These are phyloP conservation scores for Manacus vitellinus DNA, from an alignment of 2,113 vertebrate species.

Conservation along the genomic window DNA sequence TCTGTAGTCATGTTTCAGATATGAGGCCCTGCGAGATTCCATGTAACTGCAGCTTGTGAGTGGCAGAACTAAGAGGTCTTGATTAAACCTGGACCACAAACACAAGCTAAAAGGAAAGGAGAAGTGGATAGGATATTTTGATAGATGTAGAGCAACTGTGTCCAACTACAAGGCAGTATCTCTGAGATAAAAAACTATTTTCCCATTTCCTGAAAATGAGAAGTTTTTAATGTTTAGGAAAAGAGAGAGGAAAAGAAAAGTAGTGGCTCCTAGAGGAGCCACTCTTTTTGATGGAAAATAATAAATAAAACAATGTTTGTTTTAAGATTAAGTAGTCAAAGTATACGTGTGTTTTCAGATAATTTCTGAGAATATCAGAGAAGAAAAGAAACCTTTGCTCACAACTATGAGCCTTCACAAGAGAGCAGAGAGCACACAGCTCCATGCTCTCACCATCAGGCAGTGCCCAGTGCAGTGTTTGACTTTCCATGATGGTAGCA, in stretches of 20 bases:
- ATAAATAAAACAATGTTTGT: neutral
- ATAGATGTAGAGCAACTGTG: neutral
- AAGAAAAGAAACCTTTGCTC: neutral
- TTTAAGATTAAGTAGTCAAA: neutral
- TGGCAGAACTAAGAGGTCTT: neutral
- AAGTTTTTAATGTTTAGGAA: neutral
- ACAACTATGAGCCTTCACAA: neutral
- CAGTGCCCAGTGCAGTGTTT: neutral
- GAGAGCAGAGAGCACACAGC: neutral
- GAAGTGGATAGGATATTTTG: neutral
- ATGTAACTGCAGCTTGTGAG: neutral
- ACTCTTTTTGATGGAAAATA: neutral
- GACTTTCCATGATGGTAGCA: neutral
- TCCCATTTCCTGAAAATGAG: neutral
- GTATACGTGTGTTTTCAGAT: neutral
- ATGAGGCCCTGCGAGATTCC: neutral
- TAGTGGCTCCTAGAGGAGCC: neutral
- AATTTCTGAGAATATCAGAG: neutral
- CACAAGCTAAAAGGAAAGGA: neutral
- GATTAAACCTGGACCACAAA: neutral
- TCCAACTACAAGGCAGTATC: neutral
- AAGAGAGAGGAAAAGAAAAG: neutral
- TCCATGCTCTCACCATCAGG: neutral
- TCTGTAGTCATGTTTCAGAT: neutral
- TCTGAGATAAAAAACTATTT: neutral